Percentiles rank a stretch among this genome's conserved stretches.
phyloP scores from a whole-genome alignment of 2,797 vertebrate species.

The Gallinago solitaria region DNA sequence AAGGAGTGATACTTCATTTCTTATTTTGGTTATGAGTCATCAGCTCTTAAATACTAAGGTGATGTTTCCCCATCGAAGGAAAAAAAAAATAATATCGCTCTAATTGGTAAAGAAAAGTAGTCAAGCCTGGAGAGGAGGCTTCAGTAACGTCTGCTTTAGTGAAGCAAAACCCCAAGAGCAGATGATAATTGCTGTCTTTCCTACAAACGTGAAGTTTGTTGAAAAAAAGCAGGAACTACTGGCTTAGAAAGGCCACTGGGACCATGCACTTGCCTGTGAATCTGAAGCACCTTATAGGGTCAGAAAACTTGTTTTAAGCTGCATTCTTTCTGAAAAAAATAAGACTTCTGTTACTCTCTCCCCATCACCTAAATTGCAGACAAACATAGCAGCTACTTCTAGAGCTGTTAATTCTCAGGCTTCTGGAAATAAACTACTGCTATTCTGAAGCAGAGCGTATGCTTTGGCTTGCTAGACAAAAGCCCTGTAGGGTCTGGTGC shows the following conservation, averaged over 20 bases:
- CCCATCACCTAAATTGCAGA: neutral
- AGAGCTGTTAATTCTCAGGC: neutral
- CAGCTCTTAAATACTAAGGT: neutral
- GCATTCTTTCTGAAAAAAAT: neutral
- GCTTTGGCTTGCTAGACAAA: neutral
- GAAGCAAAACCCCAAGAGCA: neutral
- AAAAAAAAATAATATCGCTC: neutral
- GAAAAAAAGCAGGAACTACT: neutral
- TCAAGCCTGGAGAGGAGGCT: neutral
- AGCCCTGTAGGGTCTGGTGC: neutral
- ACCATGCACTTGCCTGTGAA: neutral
- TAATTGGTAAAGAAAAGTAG: neutral
- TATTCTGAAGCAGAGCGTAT: neutral
- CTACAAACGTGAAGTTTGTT: neutral
- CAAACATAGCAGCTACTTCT: neutral
- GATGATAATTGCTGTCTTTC: neutral
- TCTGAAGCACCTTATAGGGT: neutral
- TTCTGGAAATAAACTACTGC: neutral
- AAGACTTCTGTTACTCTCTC: neutral
- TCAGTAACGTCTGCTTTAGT: neutral
- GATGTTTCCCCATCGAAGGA: neutral
- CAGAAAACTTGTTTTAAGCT: neutral
- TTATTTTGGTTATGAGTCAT: slow-evolving; percentile 27
- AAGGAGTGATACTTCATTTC: slow-evolving; percentile 11
- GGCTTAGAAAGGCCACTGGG: neutral